Percentiles rank a stretch among this genome's conserved stretches.
These are phyloP conservation scores for Leptodactylus fuscus DNA, from an alignment of 2,113 vertebrate species.

Conservation along the genomic window DNA sequence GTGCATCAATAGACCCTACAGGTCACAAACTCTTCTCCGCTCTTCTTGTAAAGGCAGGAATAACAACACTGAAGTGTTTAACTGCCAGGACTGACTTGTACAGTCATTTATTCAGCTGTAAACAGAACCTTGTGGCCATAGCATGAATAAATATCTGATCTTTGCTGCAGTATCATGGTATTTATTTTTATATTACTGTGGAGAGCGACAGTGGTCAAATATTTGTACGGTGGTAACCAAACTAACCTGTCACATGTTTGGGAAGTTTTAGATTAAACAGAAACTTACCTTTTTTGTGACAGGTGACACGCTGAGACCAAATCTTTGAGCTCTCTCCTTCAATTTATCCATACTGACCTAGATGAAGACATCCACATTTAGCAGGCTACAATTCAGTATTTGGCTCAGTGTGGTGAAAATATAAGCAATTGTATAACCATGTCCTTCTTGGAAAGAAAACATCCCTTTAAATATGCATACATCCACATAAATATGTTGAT, in stretches of 20 bases:
- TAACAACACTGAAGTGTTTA: not conserved
- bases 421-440: too few relatives aligned
- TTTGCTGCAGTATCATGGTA: not conserved
- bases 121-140: not conserved
- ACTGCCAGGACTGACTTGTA: not conserved
- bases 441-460: not conserved
- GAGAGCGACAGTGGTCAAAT: not conserved
- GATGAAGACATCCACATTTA: too few relatives aligned
- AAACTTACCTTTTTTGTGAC: slow-evolving; percentile 88
- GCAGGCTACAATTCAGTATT: too few relatives aligned
- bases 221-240: not conserved
- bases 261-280: too few relatives aligned
- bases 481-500: not conserved
- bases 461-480: not conserved
- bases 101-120: not conserved
- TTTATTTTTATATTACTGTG: not conserved
- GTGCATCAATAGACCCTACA: not conserved
- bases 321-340: slow-evolving; percentile 91
- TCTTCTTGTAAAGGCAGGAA: not conserved
- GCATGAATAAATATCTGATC: not conserved
- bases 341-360: slow-evolving; percentile 88
- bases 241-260: too few relatives aligned
- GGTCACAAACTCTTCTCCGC: not conserved
- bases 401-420: too few relatives aligned
- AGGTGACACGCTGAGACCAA: slow-evolving; percentile 90